Conservation (phyloP, 2,113 vertebrate genomes). For the Isichthys henryi region DNA sequence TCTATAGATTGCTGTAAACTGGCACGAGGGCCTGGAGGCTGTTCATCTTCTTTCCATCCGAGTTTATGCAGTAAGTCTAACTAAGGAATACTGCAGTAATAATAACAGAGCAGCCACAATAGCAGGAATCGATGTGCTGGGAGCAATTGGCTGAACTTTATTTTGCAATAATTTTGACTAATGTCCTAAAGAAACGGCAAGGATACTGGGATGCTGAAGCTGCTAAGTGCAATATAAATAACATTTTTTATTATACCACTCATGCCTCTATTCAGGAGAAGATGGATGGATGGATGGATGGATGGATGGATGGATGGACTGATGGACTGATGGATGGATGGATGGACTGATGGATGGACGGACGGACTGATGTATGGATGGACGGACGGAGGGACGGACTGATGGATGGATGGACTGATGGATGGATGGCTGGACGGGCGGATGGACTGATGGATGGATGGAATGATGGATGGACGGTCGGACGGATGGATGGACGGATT, state of each 20-base stretch:
- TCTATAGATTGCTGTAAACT: not conserved
- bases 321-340: not conserved
- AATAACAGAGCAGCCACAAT: not conserved
- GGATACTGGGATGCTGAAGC: not conserved
- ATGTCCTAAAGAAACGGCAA: not conserved
- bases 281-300: not conserved
- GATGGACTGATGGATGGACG: too few relatives aligned
- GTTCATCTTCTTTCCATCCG: not conserved
- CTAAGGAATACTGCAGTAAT: not conserved
- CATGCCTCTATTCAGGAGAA: not conserved
- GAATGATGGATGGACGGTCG: too few relatives aligned
- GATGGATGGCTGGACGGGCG: not conserved
- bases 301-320: not conserved
- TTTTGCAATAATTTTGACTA: not conserved
- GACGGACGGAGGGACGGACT: not conserved
- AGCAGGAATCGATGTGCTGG: not conserved
- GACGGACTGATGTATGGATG: too few relatives aligned
- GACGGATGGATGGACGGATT: too few relatives aligned
- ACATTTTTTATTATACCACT: not conserved
- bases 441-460: too few relatives aligned
- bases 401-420: too few relatives aligned
- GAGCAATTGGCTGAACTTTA: not conserved
- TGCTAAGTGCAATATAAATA: not conserved
- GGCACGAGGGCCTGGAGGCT: not conserved
- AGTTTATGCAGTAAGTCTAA: not conserved